Evolutionary conservation across 2,797 vertebrate genomes (phyloP).

Genomic region (Streptopelia turtur): DNA sequence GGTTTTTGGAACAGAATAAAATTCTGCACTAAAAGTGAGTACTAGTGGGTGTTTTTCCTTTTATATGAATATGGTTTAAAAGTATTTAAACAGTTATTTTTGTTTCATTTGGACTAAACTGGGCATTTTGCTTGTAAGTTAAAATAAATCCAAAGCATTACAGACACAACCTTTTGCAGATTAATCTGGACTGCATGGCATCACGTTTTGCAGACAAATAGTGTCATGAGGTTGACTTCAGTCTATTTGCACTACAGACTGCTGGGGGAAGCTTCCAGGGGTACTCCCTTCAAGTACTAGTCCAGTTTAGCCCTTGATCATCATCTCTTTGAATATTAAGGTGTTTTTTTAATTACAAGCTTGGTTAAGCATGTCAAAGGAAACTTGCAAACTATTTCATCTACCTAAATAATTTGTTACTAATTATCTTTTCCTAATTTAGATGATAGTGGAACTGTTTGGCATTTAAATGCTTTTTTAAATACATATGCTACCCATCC

Average conservation of each 20-base stretch:
- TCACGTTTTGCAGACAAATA: background rate
- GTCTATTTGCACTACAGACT: background rate
- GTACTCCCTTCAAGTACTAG: background rate
- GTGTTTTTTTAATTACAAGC: background rate
- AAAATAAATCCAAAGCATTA: too few relatives aligned
- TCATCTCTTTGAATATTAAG: background rate
- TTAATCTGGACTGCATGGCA: background rate
- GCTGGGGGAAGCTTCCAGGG: background rate
- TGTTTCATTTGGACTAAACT: background rate
- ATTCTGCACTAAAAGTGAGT: slow-evolving; percentile 4
- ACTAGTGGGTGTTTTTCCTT: background rate
- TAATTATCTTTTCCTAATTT: background rate
- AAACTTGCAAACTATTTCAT: background rate
- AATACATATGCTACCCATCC: background rate
- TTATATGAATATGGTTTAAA: background rate
- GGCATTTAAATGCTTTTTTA: background rate
- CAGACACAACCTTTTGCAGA: background rate
- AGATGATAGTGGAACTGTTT: background rate
- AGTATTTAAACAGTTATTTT: background rate
- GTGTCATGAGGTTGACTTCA: background rate
- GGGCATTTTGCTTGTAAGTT: background rate
- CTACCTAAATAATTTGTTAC: background rate
- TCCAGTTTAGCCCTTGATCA: background rate
- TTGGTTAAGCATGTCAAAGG: background rate
- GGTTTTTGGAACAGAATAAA: slow-evolving; percentile 65